A percentile compares a stretch with the other conserved stretches of the same genome.
phyloP scores from a whole-genome alignment of 2,113 vertebrate species.

The Psilopogon haemacephalus region DNA sequence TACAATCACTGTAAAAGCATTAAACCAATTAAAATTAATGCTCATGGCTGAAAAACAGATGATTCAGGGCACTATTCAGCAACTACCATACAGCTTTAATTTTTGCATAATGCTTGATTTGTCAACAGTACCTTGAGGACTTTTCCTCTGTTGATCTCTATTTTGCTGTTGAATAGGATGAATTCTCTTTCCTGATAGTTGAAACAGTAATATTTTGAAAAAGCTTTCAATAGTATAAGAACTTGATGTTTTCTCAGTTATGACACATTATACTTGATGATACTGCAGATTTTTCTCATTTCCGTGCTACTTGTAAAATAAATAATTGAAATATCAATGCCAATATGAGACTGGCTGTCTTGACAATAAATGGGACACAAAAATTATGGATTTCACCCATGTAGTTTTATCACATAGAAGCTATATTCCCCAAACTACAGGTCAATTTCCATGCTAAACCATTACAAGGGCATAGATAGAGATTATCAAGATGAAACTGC shows the following conservation, averaged over 20 bases:
- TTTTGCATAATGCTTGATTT: neutral
- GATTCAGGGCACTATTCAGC: neutral
- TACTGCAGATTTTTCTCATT: neutral
- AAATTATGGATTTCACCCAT: accelerated
- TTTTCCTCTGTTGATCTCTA: neutral
- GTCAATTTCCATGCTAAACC: neutral
- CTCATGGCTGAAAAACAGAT: neutral
- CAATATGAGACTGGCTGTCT: neutral
- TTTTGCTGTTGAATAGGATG: neutral
- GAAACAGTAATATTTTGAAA: neutral
- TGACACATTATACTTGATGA: neutral
- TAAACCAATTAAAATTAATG: neutral
- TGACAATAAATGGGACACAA: neutral
- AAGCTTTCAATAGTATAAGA: no score
- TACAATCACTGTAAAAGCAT: neutral
- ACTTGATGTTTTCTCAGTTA: neutral
- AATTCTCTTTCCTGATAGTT: neutral
- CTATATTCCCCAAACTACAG: neutral
- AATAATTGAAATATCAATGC: neutral
- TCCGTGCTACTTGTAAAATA: neutral
- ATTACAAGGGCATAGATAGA: no score
- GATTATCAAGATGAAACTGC: neutral
- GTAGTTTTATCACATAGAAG: neutral
- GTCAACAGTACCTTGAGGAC: neutral
- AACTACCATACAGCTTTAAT: neutral